Evolutionary conservation across 2,797 vertebrate genomes (phyloP).

Genomic region (Graptemys geographica): DNA sequence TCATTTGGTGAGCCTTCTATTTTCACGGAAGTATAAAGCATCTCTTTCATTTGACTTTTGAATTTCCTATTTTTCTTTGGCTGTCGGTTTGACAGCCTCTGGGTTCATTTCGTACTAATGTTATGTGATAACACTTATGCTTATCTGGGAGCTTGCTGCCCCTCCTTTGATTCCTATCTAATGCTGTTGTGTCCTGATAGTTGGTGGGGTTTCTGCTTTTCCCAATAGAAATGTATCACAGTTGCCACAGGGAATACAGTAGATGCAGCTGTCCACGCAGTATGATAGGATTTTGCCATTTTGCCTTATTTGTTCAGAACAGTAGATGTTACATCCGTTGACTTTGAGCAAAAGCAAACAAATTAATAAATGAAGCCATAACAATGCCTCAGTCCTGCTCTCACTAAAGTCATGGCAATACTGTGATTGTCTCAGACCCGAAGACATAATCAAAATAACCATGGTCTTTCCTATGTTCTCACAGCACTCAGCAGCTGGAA

Average conservation of each 20-base stretch:
- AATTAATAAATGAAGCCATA: neutral
- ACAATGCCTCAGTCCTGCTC: neutral
- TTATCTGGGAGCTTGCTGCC: neutral
- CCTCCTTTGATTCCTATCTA: neutral
- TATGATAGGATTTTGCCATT: neutral
- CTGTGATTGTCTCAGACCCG: slow-evolving; percentile 1
- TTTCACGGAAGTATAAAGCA: neutral
- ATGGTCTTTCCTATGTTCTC: neutral
- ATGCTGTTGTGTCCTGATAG: neutral
- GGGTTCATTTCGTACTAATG: neutral
- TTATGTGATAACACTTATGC: neutral
- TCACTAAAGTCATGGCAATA: neutral
- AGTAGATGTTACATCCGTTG: rapidly evolving
- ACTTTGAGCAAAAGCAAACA: slow-evolving; percentile 10
- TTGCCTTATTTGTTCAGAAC: neutral
- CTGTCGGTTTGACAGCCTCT: neutral
- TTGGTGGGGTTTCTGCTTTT: neutral
- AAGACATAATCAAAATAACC: neutral
- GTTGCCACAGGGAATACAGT: neutral
- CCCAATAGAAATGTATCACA: neutral
- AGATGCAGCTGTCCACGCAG: neutral
- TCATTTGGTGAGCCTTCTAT: slow-evolving; percentile 1
- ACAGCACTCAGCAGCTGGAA: neutral
- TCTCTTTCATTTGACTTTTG: slow-evolving; percentile 1
- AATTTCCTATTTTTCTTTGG: slow-evolving; percentile 30